These are phyloP conservation scores for Spea hammondii DNA, from an alignment of 2,797 vertebrate genomes.

Conservation along the genomic window DNA sequence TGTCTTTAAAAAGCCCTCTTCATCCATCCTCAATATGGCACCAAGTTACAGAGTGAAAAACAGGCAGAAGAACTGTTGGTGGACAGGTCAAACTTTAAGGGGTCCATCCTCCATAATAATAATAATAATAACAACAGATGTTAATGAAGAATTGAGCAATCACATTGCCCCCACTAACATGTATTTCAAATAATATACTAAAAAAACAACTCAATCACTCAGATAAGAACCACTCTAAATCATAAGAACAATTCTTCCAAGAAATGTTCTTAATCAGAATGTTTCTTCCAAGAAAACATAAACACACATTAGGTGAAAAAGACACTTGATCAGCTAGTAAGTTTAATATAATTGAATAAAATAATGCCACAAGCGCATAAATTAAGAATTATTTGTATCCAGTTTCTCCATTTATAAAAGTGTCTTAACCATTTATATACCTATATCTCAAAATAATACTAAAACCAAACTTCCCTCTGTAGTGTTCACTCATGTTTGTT, in stretches of 20 bases:
- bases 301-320: too few species aligned
- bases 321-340: too few species aligned
- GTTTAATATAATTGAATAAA: too few species aligned
- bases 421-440: too few species aligned
- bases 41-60: constrained; percentile 6
- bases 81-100: constrained; percentile 7
- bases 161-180: constrained; percentile 5
- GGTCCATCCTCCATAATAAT: constrained; percentile 9
- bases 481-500: too few species aligned
- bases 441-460: too few species aligned
- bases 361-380: too few species aligned
- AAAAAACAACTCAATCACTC: background rate
- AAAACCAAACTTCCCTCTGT: too few species aligned
- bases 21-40: constrained; percentile 11
- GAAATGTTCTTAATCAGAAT: too few species aligned
- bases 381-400: too few species aligned
- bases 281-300: too few species aligned
- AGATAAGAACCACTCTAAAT: constrained; percentile 5
- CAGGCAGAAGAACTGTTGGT: background rate
- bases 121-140: constrained; percentile 37
- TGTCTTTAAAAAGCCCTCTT: constrained; percentile 26
- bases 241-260: background rate
- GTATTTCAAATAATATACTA: constrained; percentile 2
- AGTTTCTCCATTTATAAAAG: too few species aligned
- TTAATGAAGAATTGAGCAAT: constrained; percentile 11